These are phyloP conservation scores for Paramisgurnus dabryanus DNA, from an alignment of 2,113 vertebrate species.

Conservation along the genomic window DNA sequence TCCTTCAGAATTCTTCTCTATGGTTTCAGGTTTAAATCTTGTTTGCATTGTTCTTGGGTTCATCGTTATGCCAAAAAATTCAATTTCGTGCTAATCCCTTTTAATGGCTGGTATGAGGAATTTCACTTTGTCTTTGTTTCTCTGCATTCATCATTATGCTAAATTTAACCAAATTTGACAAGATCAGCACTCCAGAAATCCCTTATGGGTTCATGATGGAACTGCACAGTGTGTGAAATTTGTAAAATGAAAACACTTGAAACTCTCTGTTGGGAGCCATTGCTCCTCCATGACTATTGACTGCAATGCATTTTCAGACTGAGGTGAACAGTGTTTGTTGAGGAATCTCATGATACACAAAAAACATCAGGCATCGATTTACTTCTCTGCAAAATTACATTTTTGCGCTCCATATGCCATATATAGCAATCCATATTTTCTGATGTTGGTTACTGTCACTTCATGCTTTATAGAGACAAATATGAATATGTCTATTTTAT, in stretches of 20 bases:
- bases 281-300: not conserved
- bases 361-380: not conserved
- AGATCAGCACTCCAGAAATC: not conserved
- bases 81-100: not conserved
- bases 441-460: too few relatives aligned
- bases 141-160: not conserved
- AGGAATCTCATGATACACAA: not conserved
- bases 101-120: not conserved
- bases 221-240: not conserved
- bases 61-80: too few relatives aligned
- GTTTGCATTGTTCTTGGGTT: too few relatives aligned
- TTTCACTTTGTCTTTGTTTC: not conserved
- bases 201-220: too few relatives aligned
- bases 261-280: not conserved
- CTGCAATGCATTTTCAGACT: not conserved
- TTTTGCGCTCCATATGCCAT: too few relatives aligned
- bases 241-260: not conserved
- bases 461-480: too few relatives aligned
- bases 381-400: not conserved
- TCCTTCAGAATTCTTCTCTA: not conserved
- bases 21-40: too few relatives aligned
- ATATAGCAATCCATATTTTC: too few relatives aligned
- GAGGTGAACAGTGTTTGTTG: constrained; percentile 1
- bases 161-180: not conserved
- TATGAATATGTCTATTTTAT: too few relatives aligned